These are phyloP conservation scores for Heliconius ismenius DNA, from an alignment of 2,888 invertebrate species.

Conservation along the genomic window DNA sequence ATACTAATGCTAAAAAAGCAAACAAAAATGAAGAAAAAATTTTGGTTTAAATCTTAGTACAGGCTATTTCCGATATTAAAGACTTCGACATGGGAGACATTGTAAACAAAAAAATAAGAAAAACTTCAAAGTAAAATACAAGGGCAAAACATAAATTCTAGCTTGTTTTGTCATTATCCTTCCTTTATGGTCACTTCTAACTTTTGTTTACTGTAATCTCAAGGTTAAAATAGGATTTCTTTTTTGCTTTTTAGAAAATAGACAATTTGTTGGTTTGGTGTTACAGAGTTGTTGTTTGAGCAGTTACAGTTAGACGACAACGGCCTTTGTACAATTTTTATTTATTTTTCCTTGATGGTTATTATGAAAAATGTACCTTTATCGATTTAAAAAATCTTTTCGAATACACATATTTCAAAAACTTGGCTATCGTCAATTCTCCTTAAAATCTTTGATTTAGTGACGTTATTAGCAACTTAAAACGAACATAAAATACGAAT, in stretches of 20 bases:
- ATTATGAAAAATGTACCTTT: not conserved
- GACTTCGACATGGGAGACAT: not conserved
- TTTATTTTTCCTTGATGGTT: not conserved
- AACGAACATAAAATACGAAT: slow-evolving; percentile 9
- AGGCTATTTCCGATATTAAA: not conserved
- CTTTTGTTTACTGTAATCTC: slow-evolving; percentile 10
- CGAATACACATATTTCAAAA: not conserved
- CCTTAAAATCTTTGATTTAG: not conserved
- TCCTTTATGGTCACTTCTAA: slow-evolving; percentile 2
- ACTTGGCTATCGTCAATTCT: not conserved
- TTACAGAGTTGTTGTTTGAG: no score
- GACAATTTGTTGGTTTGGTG: no score
- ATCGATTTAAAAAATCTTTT: not conserved
- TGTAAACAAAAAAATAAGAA: not conserved
- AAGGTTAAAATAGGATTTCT: not conserved
- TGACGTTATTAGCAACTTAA: slow-evolving; percentile 22
- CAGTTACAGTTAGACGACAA: no score
- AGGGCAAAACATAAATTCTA: slow-evolving; percentile 2
- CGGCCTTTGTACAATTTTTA: not conserved
- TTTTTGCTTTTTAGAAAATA: not conserved
- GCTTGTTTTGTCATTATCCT: slow-evolving; percentile 4
- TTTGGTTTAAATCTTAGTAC: not conserved
- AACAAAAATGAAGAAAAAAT: not conserved
- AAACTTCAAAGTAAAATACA: slow-evolving; percentile 7
- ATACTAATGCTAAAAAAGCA: not conserved